Percentiles rank a stretch among this genome's conserved stretches.
Conservation (phyloP, 2,888 invertebrate genomes). For the Drosophila putrida region DNA sequence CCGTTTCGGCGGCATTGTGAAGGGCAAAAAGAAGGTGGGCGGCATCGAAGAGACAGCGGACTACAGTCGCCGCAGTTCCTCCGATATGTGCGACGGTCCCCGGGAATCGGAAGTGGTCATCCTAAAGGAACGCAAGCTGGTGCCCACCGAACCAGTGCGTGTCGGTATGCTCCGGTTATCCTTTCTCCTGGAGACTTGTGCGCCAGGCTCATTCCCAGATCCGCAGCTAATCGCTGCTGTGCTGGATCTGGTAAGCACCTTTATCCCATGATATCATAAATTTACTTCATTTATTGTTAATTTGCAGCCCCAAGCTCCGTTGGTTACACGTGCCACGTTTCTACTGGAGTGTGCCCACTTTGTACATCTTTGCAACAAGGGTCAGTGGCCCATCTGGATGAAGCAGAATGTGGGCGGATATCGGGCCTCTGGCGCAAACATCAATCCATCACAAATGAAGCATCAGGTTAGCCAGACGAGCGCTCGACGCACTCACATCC, state of each 20-base stretch:
- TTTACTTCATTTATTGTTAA: constrained; percentile 24
- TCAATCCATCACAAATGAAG: constrained; percentile 85
- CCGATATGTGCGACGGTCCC: constrained; percentile 92
- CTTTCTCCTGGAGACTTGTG: constrained; percentile 97
- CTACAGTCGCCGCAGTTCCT: constrained; percentile 92
- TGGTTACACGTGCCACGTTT: constrained; percentile 96
- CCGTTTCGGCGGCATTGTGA: constrained; percentile 92
- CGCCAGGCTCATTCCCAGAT: constrained; percentile 98
- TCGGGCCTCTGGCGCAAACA: constrained; percentile 88
- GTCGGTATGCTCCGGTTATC: constrained; percentile 96
- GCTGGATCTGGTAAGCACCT: constrained; percentile 92
- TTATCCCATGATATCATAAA: too few relatives aligned
- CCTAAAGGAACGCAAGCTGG: constrained; percentile 93
- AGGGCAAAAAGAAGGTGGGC: constrained; percentile 95
- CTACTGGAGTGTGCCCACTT: constrained; percentile 98
- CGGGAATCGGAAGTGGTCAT: constrained; percentile 95
- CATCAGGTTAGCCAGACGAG: constrained; percentile 87
- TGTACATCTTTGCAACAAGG: constrained; percentile 98
- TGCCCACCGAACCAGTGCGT: constrained; percentile 91
- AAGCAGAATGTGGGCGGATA: constrained; percentile 92
- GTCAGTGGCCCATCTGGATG: constrained; percentile 99
- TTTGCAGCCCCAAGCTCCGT: constrained; percentile 94
- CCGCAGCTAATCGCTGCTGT: constrained; percentile 97
- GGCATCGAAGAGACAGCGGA: constrained; percentile 95
- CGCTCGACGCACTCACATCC: constrained; percentile 88